phyloP scores from a whole-genome alignment of 2,797 vertebrate genomes.

The Hemibagrus guttatus region DNA sequence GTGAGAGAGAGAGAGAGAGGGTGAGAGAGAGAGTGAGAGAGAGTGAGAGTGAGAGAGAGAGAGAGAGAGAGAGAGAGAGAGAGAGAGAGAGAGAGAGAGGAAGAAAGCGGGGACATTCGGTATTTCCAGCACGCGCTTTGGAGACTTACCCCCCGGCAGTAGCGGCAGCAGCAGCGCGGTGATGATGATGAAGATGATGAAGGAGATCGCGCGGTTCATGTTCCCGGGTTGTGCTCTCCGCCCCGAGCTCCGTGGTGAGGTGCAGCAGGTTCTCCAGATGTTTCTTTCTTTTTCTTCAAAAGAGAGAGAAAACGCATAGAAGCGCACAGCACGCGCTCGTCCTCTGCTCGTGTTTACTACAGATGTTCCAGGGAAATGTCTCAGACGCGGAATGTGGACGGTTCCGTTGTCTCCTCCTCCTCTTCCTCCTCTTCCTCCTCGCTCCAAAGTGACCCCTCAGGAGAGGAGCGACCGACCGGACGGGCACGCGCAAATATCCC shows the following conservation, averaged over 20 bases:
- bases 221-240: conserved; percentile 66
- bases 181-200: conserved; percentile 62
- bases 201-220: conserved; percentile 73
- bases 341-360: background rate
- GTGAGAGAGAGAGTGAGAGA: no score
- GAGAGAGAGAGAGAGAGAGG: background rate
- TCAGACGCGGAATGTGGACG: background rate
- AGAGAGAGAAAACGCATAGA: background rate
- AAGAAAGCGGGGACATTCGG: background rate
- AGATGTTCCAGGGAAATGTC: background rate
- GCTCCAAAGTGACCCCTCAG: conserved; percentile 44
- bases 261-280: conserved; percentile 48
- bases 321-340: conserved; percentile 58
- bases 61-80: background rate
- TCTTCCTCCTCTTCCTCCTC: conserved; percentile 32
- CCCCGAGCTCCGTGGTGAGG: conserved; percentile 63
- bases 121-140: conserved; percentile 42
- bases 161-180: conserved; percentile 72
- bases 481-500: conserved; percentile 65
- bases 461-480: conserved; percentile 5
- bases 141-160: conserved; percentile 77
- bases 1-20: background rate
- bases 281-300: conserved; percentile 11
- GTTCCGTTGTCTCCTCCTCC: background rate
- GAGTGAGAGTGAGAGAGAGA: conserved; percentile 26